phyloP scores from a whole-genome alignment of 2,113 vertebrate species.

The Holacanthus passer region DNA sequence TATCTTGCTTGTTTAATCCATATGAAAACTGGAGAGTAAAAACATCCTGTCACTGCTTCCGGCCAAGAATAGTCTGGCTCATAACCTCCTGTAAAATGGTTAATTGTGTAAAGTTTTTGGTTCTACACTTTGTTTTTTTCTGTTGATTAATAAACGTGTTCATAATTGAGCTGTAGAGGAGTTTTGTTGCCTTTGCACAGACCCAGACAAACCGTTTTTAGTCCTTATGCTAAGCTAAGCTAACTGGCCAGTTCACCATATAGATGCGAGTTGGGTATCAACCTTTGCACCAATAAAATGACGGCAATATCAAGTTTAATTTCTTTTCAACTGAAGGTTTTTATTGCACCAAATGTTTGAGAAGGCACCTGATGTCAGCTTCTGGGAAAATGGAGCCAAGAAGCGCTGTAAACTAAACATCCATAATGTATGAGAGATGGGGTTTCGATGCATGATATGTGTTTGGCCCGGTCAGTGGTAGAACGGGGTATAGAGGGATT shows the following conservation, averaged over 20 bases:
- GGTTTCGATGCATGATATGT: constrained; percentile 47
- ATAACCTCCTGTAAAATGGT: not conserved
- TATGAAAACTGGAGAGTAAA: not conserved
- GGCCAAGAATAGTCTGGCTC: not conserved
- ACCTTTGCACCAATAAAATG: not conserved
- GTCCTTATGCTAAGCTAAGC: not conserved
- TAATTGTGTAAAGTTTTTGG: not conserved
- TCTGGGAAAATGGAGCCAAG: constrained; percentile 9
- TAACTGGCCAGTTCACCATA: not conserved
- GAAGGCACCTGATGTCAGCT: constrained; percentile 21
- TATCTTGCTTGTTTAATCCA: not conserved
- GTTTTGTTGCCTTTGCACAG: not conserved
- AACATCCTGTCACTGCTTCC: not conserved
- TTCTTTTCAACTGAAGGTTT: not conserved
- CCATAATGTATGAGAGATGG: constrained; percentile 44
- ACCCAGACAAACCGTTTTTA: not conserved
- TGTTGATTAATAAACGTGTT: not conserved
- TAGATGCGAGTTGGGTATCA: not conserved
- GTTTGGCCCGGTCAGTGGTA: constrained; percentile 28
- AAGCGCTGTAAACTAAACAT: constrained; percentile 42
- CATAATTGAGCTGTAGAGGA: not conserved
- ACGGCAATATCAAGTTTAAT: not conserved
- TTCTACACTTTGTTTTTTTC: not conserved
- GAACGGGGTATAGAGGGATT: constrained; percentile 56
- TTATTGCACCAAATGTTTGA: constrained; percentile 22